Base-by-base conservation (phyloP, 2,888 invertebrate species). In the Tenodera sinensis region DNA sequence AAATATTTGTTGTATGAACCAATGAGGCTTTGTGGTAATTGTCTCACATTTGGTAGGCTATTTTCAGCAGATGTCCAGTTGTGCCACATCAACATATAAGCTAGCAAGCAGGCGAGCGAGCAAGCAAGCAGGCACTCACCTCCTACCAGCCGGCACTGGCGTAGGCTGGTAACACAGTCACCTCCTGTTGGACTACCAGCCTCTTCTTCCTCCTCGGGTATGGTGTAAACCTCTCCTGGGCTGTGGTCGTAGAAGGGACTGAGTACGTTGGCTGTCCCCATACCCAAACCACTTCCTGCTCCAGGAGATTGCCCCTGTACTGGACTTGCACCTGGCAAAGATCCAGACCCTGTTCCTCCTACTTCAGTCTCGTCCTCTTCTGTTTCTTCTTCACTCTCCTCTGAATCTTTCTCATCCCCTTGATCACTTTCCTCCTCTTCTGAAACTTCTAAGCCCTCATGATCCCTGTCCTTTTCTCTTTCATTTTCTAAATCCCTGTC, bases 171-270 rank as follows among this genome's bases (percentile, higher is more conserved):
- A 83, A 93, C 93, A 89, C 93, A 93, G 91, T 94, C 93, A 28
- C 92, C 92, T 89, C 93, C 93, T 83, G 93, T 93, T 47, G 94
- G 94, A 90, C 93, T 93, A 88, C 92, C 92, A 83, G 93, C 92
- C 91, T 94, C 94, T 91, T 94, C 93, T 91, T 94, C 94, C 91
- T 94, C 94, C 91, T 94, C 94, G 15, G 93, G 94, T 90, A 94
- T 94, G 88, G 94, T 94, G 92, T 94, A 94, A 54, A 94, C 94
- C 91, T 94, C 94, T 71, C 93, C 93, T n/a, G 93, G 93, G 91
- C 92, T 93, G 91, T 93, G 93, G 89, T 93, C 93, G 91, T 93
- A 93, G 91, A 92, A 92, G 87, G 91, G 91, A 84, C 90, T 54
- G 81, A 89, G 82, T 71, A 42, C 86, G 81, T 83, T 71, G 12